Base-by-base conservation (phyloP, 2,888 invertebrate genomes). In the Hirtodrosophila duncani region DNA sequence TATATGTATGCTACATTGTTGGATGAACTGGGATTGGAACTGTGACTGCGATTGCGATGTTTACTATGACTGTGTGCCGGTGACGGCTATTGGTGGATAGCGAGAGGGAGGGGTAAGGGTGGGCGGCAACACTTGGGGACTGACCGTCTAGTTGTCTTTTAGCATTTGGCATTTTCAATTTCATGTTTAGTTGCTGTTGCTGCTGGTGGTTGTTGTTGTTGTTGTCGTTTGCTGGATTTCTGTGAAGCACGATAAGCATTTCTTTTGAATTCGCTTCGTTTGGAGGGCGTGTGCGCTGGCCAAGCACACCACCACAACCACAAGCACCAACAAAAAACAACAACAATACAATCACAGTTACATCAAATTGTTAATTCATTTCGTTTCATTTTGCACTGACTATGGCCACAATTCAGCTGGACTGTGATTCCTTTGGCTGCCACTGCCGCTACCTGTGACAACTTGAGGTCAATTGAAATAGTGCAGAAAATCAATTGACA, bases 401-500 rank as follows among this genome's bases (percentile, higher is more conserved):
- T 70, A 34, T 50, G 27, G n/a, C n/a, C n/a, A n/a, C n/a, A 30
- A 20, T 39, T 50, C 13, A 56, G 33, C 36, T n/a, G n/a, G n/a
- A n/a, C n/a, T n/a, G n/a, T n/a, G 14, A 31, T 21, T 64, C 39
- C 38, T 79, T 41, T 64, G 61, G 71, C 61, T 79, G 63, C 77
- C 68, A 77, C 71, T 71, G 80, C 46, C 20, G 50, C 55, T 13
- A 29, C 57, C n/a, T n/a, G n/a, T n/a, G 31, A 44, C 49, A 38
- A 42, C 59, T 53, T 63, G 70, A 81, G 74, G 74, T 75, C 74
- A 74, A 70, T 74, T 44, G 70, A 82, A 84, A 64, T 83, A 80
- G 81, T 80, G 82, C 82, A 83, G 65, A 83, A 84, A 83, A 83
- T 83, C 83, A 79, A 83, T 83, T 84, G 82, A 78, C 79, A 83